These are phyloP conservation scores for Drosophila fuyamai DNA, from an alignment of 1,140 invertebrate genomes.

Conservation along the genomic window DNA sequence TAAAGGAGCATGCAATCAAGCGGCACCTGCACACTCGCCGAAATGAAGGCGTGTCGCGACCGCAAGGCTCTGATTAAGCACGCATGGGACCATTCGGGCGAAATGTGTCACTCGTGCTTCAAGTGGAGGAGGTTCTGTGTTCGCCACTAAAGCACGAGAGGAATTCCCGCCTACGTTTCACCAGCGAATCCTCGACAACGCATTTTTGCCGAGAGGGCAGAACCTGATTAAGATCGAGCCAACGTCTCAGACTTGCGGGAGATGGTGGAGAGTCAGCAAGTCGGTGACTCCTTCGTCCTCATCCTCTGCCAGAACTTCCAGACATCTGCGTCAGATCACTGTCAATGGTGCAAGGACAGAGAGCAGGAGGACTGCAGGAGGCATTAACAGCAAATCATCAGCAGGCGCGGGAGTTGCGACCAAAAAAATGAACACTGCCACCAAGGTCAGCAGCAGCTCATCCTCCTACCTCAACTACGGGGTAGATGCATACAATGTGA, in stretches of 20 bases:
- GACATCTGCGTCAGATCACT: constrained; percentile 59
- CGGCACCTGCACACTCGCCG: constrained; percentile 70
- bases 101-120: constrained; percentile 87
- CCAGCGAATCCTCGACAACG: constrained; percentile 74
- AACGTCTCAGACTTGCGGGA: constrained; percentile 72
- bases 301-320: constrained; percentile 57
- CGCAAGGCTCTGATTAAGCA: constrained; percentile 89
- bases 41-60: constrained; percentile 87
- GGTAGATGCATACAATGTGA: constrained; percentile 63
- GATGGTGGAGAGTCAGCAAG: constrained; percentile 69
- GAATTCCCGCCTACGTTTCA: constrained; percentile 66
- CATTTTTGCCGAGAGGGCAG: constrained; percentile 71
- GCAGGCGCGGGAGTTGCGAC: neutral
- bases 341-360: constrained; percentile 38
- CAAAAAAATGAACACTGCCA: constrained; percentile 36
- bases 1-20: constrained; percentile 80
- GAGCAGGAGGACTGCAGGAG: constrained; percentile 26
- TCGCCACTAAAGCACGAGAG: constrained; percentile 77
- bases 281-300: constrained; percentile 44
- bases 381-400: constrained; percentile 13
- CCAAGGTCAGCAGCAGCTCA: constrained; percentile 32
- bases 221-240: constrained; percentile 81
- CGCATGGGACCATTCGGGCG: constrained; percentile 87
- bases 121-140: constrained; percentile 85
- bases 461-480: constrained; percentile 68